These are phyloP conservation scores for Nomada flava DNA, from an alignment of 2,888 invertebrate genomes.

Conservation along the genomic window DNA sequence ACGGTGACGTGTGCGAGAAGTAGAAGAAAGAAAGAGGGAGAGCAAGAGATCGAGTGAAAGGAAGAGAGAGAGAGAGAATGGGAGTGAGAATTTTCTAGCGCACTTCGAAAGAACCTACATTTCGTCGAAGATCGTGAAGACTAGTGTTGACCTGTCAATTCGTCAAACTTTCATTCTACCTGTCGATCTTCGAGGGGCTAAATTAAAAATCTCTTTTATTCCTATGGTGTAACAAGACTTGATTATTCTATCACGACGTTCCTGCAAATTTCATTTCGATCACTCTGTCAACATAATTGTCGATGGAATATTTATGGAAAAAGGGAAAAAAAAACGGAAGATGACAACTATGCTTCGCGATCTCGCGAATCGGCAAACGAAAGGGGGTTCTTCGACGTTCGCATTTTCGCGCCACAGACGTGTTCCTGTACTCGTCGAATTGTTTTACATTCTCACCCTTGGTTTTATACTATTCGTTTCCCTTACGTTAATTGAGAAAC, in stretches of 20 bases:
- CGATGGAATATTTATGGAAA: too few species aligned
- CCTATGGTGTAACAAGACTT: too few species aligned
- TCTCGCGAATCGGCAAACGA: conserved; percentile 57
- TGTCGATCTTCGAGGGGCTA: too few species aligned
- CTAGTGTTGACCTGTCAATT: conserved; percentile 35
- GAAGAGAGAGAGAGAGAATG: conserved; percentile 10
- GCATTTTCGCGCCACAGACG: conserved; percentile 75
- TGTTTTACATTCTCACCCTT: conserved; percentile 47
- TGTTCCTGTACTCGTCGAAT: conserved; percentile 73
- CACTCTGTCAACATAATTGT: too few species aligned
- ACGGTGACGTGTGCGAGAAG: conserved; percentile 66
- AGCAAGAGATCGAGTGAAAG: conserved; percentile 12
- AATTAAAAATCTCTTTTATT: too few species aligned
- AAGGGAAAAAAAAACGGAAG: background rate
- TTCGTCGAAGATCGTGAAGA: conserved; percentile 56
- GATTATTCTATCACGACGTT: too few species aligned
- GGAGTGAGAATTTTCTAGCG: conserved; percentile 59
- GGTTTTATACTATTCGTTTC: conserved; percentile 44
- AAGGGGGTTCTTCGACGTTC: conserved; percentile 71
- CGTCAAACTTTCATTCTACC: conserved; percentile 40
- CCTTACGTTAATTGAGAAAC: conserved; percentile 48
- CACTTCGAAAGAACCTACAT: conserved; percentile 65
- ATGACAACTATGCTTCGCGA: background rate
- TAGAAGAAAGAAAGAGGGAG: conserved; percentile 21
- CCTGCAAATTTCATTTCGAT: too few species aligned